Percentiles rank a stretch among this genome's conserved stretches.
phyloP scores from a whole-genome alignment of 1,140 invertebrate species.

The Drosophila funebris region DNA sequence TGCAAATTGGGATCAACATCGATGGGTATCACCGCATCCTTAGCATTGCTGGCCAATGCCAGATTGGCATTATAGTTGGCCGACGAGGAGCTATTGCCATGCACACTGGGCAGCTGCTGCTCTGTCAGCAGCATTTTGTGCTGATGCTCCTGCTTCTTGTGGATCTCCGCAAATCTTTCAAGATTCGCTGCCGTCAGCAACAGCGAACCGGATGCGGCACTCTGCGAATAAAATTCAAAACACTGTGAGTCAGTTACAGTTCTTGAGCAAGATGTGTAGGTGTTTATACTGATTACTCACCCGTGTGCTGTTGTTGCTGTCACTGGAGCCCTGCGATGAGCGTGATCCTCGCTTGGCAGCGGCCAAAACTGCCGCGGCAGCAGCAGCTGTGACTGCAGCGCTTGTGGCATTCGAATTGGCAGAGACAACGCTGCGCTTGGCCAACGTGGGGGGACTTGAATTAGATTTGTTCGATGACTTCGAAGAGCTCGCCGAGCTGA shows the following conservation, averaged over 20 bases:
- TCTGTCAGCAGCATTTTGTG: conserved; percentile 59
- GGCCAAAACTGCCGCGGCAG: conserved; percentile 63
- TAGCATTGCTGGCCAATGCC: conserved; percentile 46
- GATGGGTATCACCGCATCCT: conserved; percentile 74
- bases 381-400: conserved; percentile 81
- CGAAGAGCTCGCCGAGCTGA: conserved; percentile 84
- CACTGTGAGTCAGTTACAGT: conserved; percentile 40
- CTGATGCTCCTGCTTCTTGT: conserved; percentile 84
- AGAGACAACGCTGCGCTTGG: conserved; percentile 52
- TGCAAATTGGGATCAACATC: conserved; percentile 76
- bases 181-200: conserved; percentile 91
- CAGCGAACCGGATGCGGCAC: conserved; percentile 90
- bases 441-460: conserved; percentile 67
- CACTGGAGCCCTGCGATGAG: conserved; percentile 89
- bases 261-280: conserved; percentile 1
- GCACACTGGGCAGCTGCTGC: conserved; percentile 70
- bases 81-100: conserved; percentile 58
- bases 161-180: conserved; percentile 87
- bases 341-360: conserved; percentile 86
- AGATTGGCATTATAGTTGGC: conserved; percentile 76
- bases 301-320: conserved; percentile 90
- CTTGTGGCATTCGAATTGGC: conserved; percentile 70
- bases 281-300: conserved; percentile 84
- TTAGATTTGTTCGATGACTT: conserved; percentile 82
- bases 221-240: conserved; percentile 85